A percentile compares a stretch with the other conserved stretches of the same genome.
Evolutionary conservation across 2,797 vertebrate species (phyloP).

Genomic region (Rachycentron canadum): DNA sequence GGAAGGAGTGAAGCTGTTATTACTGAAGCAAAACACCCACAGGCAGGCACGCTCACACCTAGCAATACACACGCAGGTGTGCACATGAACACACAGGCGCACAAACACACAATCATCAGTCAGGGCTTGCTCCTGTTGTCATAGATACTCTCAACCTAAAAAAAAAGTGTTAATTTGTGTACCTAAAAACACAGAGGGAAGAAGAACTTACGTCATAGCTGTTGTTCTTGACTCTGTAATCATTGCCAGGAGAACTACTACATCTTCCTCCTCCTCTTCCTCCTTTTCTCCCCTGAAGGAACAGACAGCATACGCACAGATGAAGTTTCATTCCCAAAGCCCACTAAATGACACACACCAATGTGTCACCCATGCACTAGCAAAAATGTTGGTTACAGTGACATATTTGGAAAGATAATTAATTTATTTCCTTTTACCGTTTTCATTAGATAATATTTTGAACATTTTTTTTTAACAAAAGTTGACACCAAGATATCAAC

Average conservation of each 20-base stretch:
- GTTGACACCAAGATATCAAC: neutral
- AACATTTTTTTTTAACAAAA: neutral
- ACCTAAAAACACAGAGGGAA: constrained; percentile 37
- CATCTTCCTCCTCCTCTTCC: constrained; percentile 36
- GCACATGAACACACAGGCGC: neutral
- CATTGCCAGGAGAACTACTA: constrained; percentile 51
- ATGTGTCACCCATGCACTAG: neutral
- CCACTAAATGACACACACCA: constrained; percentile 27
- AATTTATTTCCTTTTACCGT: neutral
- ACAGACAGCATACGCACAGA: constrained; percentile 49
- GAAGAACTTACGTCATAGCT: constrained; percentile 69
- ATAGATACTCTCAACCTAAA: constrained; percentile 47
- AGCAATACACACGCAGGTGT: constrained; percentile 8
- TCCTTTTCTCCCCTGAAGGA: constrained; percentile 52
- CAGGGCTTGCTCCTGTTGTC: constrained; percentile 57
- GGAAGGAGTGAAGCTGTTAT: constrained; percentile 36
- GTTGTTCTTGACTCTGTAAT: constrained; percentile 62
- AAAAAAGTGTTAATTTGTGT: constrained; percentile 46
- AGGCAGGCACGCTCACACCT: constrained; percentile 28
- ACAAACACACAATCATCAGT: no score
- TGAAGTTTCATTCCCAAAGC: constrained; percentile 17
- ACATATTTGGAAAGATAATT: neutral
- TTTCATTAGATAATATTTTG: neutral
- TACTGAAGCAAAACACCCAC: constrained; percentile 53
- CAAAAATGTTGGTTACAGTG: constrained; percentile 19